Evolutionary conservation across 2,888 invertebrate genomes (phyloP).

Genomic region (Hermaeophaga mercurialis): DNA sequence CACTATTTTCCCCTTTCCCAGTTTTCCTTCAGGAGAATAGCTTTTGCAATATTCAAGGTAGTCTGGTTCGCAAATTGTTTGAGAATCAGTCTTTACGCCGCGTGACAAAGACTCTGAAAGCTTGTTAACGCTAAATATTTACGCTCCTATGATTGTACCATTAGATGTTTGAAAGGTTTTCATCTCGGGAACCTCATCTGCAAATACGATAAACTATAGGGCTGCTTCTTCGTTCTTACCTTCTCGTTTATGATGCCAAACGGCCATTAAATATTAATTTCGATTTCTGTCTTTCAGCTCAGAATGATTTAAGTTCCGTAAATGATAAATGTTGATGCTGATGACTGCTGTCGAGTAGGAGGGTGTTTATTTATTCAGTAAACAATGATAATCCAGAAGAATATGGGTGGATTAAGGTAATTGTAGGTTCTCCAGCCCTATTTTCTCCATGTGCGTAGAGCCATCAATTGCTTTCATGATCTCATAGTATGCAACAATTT

Average conservation of each 20-base stretch:
- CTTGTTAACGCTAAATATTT: constrained; percentile 19
- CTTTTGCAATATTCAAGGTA: constrained; percentile 19
- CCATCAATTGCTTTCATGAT: no score
- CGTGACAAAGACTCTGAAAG: constrained; percentile 18
- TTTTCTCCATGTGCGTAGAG: no score
- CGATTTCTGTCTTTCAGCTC: neutral
- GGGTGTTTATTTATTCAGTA: no score
- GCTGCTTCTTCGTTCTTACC: neutral
- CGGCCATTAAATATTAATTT: constrained; percentile 11
- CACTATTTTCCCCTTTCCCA: constrained; percentile 21
- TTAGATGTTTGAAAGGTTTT: constrained; percentile 15
- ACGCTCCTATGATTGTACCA: constrained; percentile 17
- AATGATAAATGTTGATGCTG: no score
- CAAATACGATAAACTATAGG: constrained; percentile 13
- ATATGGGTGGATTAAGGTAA: no score
- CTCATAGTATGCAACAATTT: no score
- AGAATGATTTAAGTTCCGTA: no score
- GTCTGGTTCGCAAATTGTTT: constrained; percentile 20
- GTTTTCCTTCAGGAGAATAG: constrained; percentile 5
- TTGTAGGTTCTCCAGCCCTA: no score
- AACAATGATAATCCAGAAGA: no score
- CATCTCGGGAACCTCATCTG: constrained; percentile 17
- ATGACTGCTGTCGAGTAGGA: no score
- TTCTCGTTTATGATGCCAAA: neutral
- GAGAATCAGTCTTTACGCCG: constrained; percentile 15